Evolutionary conservation across 1,140 invertebrate species (phyloP).

Genomic region (Rhagoletis zephyria): DNA sequence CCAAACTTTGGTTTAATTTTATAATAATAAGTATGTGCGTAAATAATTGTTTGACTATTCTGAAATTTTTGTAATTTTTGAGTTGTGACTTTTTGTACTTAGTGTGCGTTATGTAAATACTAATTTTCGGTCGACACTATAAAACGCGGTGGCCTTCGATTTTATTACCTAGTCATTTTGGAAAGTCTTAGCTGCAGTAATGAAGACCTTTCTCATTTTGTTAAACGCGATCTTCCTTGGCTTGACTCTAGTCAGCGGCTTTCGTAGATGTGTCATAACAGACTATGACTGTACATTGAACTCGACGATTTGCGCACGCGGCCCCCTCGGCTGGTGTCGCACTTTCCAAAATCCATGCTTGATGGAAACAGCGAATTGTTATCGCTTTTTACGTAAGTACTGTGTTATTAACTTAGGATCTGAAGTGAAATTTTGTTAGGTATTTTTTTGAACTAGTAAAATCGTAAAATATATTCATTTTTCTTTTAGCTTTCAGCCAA

Average conservation of each 20-base stretch:
- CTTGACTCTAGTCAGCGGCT: background rate
- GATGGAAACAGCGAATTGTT: slow-evolving; percentile 27
- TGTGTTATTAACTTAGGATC: background rate
- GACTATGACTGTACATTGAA: background rate
- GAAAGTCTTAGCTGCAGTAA: background rate
- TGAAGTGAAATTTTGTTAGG: background rate
- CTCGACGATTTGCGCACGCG: background rate
- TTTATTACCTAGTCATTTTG: background rate
- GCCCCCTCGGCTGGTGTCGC: background rate
- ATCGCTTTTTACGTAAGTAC: background rate
- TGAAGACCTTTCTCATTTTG: background rate
- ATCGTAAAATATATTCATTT: background rate
- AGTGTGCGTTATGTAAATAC: too few relatives aligned
- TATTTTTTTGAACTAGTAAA: background rate
- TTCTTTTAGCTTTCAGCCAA: background rate
- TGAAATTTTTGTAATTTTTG: too few relatives aligned
- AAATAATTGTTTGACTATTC: too few relatives aligned
- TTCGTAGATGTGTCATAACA: slow-evolving; percentile 7
- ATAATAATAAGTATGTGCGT: too few relatives aligned
- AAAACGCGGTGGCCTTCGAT: background rate
- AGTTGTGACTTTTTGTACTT: too few relatives aligned
- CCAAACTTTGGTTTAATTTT: too few relatives aligned
- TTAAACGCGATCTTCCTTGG: background rate
- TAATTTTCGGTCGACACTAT: background rate
- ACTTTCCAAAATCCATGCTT: background rate